These are phyloP conservation scores for Umimayanthus kanabou DNA, from an alignment of 92 coral and sea anemone species.

Conservation along the genomic window DNA sequence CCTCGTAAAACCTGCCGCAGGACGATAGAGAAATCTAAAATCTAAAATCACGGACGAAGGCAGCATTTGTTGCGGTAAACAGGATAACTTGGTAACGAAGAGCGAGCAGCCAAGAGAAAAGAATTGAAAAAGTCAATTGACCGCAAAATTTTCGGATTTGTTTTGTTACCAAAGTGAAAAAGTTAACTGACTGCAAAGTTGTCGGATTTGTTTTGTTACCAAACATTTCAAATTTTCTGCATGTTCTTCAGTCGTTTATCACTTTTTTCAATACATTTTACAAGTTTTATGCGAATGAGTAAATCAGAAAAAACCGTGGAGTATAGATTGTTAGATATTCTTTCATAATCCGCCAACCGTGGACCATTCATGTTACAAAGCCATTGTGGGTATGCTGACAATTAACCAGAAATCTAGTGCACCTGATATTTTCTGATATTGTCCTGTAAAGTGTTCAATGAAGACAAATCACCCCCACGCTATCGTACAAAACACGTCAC, in stretches of 20 bases:
- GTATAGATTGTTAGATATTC: background rate
- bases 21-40: too few relatives aligned
- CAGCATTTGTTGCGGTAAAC: too few relatives aligned
- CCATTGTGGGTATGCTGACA: background rate
- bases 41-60: too few relatives aligned
- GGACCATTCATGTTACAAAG: background rate
- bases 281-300: background rate
- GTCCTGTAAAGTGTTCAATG: background rate
- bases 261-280: too few relatives aligned
- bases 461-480: background rate
- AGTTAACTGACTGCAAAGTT: background rate
- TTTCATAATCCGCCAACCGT: background rate
- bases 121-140: background rate
- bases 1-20: too few relatives aligned
- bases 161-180: background rate
- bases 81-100: too few relatives aligned
- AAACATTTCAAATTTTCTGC: too few relatives aligned
- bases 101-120: too few relatives aligned
- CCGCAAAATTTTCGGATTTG: background rate
- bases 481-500: background rate
- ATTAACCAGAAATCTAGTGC: background rate
- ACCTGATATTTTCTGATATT: background rate
- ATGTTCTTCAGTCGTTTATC: background rate
- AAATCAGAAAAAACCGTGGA: too few relatives aligned
- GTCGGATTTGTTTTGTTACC: background rate